A percentile compares a stretch with the other conserved stretches of the same genome.
phyloP scores from a whole-genome alignment of 2,888 invertebrate genomes.

The Deilephila elpenor region DNA sequence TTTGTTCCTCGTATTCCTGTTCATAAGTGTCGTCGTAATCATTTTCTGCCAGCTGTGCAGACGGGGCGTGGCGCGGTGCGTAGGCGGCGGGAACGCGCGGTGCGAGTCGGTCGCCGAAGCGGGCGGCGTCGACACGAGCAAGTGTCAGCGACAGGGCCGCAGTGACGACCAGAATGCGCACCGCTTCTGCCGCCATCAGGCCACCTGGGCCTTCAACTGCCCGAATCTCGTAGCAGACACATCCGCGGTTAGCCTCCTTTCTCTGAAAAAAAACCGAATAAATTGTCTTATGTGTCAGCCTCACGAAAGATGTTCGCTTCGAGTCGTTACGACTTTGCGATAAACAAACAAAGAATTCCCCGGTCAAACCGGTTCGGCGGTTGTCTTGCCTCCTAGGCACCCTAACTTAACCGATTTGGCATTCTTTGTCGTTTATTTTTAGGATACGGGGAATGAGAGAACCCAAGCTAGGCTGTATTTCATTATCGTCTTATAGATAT shows the following conservation, averaged over 20 bases:
- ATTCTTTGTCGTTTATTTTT: slow-evolving; percentile 72
- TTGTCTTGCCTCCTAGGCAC: slow-evolving; percentile 69
- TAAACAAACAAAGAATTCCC: slow-evolving; percentile 72
- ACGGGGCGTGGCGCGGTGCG: slow-evolving; percentile 68
- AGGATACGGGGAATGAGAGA: slow-evolving; percentile 57
- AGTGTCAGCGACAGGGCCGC: slow-evolving; percentile 66
- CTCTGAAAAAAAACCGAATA: slow-evolving; percentile 65
- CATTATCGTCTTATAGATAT: slow-evolving; percentile 23
- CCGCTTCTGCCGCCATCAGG: slow-evolving; percentile 70
- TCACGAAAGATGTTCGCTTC: slow-evolving; percentile 50
- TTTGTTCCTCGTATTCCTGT: slow-evolving; percentile 67
- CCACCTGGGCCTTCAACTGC: slow-evolving; percentile 74
- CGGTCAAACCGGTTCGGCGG: slow-evolving; percentile 73
- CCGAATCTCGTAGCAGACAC: slow-evolving; percentile 62
- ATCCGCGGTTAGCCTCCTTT: slow-evolving; percentile 59
- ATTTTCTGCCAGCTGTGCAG: slow-evolving; percentile 57
- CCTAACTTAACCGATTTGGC: slow-evolving; percentile 74
- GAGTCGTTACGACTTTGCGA: slow-evolving; percentile 60
- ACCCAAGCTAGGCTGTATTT: slow-evolving; percentile 48
- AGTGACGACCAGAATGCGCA: slow-evolving; percentile 66
- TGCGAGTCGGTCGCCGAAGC: slow-evolving; percentile 74
- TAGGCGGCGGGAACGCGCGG: slow-evolving; percentile 75
- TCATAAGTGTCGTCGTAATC: slow-evolving; percentile 70
- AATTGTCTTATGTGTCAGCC: slow-evolving; percentile 48
- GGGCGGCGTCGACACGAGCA: slow-evolving; percentile 62